Percentiles rank a stretch among this genome's conserved stretches.
Evolutionary conservation across 2,888 invertebrate genomes (phyloP).

Genomic region (Erebia ligea): DNA sequence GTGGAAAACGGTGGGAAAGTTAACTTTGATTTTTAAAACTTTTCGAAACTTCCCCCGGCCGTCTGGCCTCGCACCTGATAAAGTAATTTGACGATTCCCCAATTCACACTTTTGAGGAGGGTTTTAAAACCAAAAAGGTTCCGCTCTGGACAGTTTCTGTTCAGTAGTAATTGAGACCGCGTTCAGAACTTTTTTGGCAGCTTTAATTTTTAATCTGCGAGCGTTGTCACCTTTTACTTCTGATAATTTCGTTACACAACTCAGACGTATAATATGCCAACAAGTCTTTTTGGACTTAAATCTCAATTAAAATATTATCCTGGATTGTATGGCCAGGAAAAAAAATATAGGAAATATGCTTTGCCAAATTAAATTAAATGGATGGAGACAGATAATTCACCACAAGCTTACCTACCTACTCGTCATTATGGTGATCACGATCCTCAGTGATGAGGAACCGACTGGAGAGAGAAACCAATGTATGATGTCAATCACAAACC

Average conservation of each 20-base stretch:
- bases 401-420: too few species aligned
- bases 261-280: not conserved
- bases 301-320: not conserved
- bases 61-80: constrained; percentile 74
- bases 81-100: constrained; percentile 78
- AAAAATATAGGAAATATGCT: not conserved
- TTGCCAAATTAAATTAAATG: not conserved
- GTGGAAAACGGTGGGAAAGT: constrained; percentile 62
- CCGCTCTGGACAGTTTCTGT: constrained; percentile 45
- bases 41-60: constrained; percentile 70
- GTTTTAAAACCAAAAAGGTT: constrained; percentile 68
- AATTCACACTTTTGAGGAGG: constrained; percentile 79
- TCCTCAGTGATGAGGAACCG: too few species aligned
- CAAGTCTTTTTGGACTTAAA: not conserved
- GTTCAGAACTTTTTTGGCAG: constrained; percentile 60
- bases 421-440: too few species aligned
- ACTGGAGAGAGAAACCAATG: too few species aligned
- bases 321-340: not conserved
- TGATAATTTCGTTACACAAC: not conserved
- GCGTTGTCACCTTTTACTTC: constrained; percentile 10
- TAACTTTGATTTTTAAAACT: constrained; percentile 82
- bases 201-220: constrained; percentile 59
- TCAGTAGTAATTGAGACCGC: constrained; percentile 65
- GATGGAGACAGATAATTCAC: too few species aligned
- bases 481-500: too few species aligned